These are phyloP conservation scores for Phyllostomus hastatus DNA, from an alignment of 2,113 vertebrate genomes.

Conservation along the genomic window DNA sequence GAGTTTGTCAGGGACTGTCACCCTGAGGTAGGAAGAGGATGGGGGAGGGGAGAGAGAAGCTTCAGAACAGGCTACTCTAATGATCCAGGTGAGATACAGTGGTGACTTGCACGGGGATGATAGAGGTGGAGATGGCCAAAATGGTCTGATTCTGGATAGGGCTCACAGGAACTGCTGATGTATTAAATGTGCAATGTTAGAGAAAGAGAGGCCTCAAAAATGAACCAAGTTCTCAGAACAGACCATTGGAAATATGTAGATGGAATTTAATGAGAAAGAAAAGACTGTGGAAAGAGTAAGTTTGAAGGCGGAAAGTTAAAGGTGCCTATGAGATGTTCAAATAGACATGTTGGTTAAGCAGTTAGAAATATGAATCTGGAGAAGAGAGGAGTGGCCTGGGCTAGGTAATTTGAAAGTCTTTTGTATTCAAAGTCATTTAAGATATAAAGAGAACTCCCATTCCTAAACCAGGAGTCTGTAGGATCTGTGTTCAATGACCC, in stretches of 20 bases:
- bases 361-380: not conserved
- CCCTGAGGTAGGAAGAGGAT: not conserved
- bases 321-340: not conserved
- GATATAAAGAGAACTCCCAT: not conserved
- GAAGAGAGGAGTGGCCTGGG: not conserved
- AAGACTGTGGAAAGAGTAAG: not conserved
- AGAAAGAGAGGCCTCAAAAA: not conserved
- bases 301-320: not conserved
- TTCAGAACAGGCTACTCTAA: fast-evolving
- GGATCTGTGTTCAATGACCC: not conserved
- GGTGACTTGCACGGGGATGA: not conserved
- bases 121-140: not conserved
- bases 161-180: not conserved
- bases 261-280: not conserved
- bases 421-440: not conserved
- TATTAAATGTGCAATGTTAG: not conserved
- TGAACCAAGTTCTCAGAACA: not conserved
- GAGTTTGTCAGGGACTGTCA: not conserved
- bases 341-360: not conserved
- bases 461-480: not conserved
- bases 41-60: not conserved
- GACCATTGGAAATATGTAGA: not conserved
- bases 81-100: not conserved
- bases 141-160: not conserved
- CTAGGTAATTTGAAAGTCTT: not conserved